These are phyloP conservation scores for Onychomys leucogaster DNA, from an alignment of 2,797 vertebrate species.

Conservation along the genomic window DNA sequence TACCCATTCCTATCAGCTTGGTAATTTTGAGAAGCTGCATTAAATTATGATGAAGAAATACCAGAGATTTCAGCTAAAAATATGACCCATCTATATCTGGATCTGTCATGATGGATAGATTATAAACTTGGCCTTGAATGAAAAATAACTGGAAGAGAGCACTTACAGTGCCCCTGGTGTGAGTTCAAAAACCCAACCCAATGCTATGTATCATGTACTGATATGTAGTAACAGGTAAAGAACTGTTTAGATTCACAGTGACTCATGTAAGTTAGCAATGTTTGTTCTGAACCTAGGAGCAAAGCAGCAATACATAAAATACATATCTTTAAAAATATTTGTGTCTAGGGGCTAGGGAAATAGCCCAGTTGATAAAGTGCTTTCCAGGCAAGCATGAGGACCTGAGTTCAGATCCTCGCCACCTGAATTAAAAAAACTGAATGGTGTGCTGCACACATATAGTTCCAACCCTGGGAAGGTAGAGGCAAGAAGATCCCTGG, in stretches of 20 bases:
- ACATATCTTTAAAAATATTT: background rate
- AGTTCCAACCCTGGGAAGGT: background rate
- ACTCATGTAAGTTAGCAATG: background rate
- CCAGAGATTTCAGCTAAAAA: background rate
- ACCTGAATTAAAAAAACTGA: background rate
- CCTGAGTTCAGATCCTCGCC: background rate
- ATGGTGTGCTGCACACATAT: background rate
- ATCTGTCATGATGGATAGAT: background rate
- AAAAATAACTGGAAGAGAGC: background rate
- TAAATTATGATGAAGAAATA: background rate
- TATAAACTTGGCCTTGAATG: background rate
- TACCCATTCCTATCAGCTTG: background rate
- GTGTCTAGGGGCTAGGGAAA: background rate
- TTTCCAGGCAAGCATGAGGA: background rate
- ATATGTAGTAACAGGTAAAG: background rate
- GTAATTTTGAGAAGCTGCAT: background rate
- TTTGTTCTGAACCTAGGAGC: background rate
- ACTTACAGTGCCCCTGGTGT: background rate
- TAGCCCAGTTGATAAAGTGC: background rate
- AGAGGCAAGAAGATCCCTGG: background rate
- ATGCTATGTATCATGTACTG: background rate
- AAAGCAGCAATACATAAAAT: background rate
- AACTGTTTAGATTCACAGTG: background rate
- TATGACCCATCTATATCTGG: background rate
- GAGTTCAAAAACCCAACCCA: constrained; percentile 29